Conservation (phyloP, 1,140 invertebrate species). For the Leptonema lineaticorne region DNA sequence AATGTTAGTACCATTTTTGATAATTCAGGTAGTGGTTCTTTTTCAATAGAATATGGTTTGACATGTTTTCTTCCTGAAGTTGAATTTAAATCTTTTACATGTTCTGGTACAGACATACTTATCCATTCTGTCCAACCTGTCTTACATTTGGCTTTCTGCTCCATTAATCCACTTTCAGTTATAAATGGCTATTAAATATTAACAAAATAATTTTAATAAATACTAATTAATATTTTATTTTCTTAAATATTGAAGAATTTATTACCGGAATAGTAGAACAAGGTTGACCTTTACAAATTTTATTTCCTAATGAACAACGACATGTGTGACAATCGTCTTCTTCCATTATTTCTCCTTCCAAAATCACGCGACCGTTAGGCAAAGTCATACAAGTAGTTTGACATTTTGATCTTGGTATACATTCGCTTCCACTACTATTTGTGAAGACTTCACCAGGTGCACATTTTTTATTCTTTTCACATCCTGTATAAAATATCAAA, state of each 20-base stretch:
- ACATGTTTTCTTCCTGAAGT: constrained; percentile 38
- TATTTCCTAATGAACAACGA: constrained; percentile 67
- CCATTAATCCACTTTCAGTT: constrained; percentile 37
- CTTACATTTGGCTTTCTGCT: constrained; percentile 55
- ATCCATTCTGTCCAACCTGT: constrained; percentile 77
- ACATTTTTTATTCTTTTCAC: constrained; percentile 72
- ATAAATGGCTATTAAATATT: neutral
- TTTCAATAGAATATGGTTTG: constrained; percentile 54
- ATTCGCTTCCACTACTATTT: constrained; percentile 68
- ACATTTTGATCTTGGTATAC: constrained; percentile 71
- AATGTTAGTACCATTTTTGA: constrained; percentile 53
- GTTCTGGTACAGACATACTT: constrained; percentile 59
- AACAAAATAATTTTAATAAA: neutral
- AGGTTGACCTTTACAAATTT: constrained; percentile 69
- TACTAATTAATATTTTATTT: neutral
- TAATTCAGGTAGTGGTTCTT: constrained; percentile 62
- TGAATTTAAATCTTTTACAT: constrained; percentile 43
- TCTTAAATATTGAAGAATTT: neutral
- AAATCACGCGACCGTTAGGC: constrained; percentile 62
- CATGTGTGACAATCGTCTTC: constrained; percentile 77
- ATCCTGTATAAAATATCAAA: constrained; percentile 55
- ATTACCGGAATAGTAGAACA: constrained; percentile 53
- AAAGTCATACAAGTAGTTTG: constrained; percentile 69
- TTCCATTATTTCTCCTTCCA: constrained; percentile 76
- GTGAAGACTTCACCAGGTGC: constrained; percentile 67